Evolutionary conservation across 2,888 invertebrate species (phyloP), one percentile per base, ranked within the genome.

Genomic region (Pristionchus exspectatus): DNA sequence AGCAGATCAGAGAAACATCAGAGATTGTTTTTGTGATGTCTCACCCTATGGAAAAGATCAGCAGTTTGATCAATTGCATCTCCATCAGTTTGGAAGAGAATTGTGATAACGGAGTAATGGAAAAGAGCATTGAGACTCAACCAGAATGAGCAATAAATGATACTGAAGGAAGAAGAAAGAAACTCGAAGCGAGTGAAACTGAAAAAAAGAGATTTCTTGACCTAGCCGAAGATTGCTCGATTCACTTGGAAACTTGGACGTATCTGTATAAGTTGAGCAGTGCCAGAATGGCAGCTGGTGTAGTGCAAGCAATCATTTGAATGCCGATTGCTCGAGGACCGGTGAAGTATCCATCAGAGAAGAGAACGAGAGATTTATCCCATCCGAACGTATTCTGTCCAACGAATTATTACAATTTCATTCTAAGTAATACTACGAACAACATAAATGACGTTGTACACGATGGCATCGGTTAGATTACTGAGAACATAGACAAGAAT

Each of bases 221-320:
- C 3, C 44, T 50, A 50, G 9, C 44, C 12, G 12, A 10, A 9
- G 9, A 50, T 10, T 44, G 3, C 9, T 16, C 24, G 33, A n/a
- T 38, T 38, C 5, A 74, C 74, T 38, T 74, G 33, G 74, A 33
- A 33, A 74, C 21, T 33, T 74, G 74, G 12, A 38, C 74, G 38
- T 74, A 74, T 33, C 74, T 33, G 74, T 33, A 74, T 14, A 74
- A 24, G n/a, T 74, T 74, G 74, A 74, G 74, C 38, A 74, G 33
- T 33, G 38, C 24, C 24, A 74, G 74, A 24, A 74, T 33, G 5
- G 38, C 74, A 0, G 38, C 33, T 14, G 74, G 74, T 1, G n/a
- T 16, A 7, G 74, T n/a, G 16, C 24, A 74, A 21, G 38, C 33
- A 18, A 74, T 38, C 74, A 74, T 38, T 14, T 38, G 33, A 24